Conservation (phyloP, 92 coral and sea anemone species). For the Palythoa grandiflora region DNA sequence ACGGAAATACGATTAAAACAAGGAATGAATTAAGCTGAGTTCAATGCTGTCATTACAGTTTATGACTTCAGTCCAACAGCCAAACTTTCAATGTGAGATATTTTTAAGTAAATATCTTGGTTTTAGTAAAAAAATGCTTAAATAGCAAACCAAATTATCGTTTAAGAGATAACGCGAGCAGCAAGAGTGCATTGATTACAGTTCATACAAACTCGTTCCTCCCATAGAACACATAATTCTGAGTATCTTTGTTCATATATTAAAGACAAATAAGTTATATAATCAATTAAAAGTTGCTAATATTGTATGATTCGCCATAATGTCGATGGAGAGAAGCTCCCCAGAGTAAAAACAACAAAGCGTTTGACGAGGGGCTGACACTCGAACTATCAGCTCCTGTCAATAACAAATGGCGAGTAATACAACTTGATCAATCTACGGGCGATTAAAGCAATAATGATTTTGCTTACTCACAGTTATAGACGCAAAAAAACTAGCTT, state of each 20-base stretch:
- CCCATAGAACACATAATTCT: not conserved
- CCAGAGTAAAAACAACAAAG: no score
- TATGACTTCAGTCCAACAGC: not conserved
- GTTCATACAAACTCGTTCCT: not conserved
- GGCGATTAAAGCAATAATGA: not conserved
- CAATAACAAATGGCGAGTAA: not conserved
- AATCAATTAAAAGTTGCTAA: not conserved
- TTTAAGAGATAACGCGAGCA: not conserved
- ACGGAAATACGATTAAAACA: not conserved
- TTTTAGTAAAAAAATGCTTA: not conserved
- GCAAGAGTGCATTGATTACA: not conserved
- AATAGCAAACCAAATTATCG: not conserved
- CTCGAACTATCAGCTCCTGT: not conserved
- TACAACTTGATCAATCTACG: not conserved
- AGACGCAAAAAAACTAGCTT: no score
- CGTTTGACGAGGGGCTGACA: no score
- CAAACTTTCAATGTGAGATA: not conserved
- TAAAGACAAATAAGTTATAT: not conserved
- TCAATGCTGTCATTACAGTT: not conserved
- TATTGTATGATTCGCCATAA: not conserved
- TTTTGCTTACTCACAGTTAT: not conserved
- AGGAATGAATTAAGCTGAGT: not conserved
- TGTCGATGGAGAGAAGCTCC: no score
- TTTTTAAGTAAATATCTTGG: not conserved
- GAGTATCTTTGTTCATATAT: not conserved